These are phyloP conservation scores for Onychomys torridus DNA, from an alignment of 2,797 vertebrate species.

Conservation along the genomic window DNA sequence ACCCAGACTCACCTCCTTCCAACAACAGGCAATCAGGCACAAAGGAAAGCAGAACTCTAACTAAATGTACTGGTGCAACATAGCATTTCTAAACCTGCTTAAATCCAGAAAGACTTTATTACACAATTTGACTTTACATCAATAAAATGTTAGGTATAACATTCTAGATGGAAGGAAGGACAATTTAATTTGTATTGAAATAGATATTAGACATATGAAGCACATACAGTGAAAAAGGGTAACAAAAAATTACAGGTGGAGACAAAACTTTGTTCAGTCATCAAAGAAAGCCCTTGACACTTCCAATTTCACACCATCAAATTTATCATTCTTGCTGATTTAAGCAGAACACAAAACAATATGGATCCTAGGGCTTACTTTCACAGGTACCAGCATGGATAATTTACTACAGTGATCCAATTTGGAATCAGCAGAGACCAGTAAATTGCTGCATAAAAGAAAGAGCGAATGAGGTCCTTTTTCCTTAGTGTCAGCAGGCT, in stretches of 20 bases:
- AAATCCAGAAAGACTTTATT: slow-evolving; percentile 77
- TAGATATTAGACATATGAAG: slow-evolving; percentile 89
- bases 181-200: slow-evolving; percentile 89
- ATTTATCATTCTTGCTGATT: slow-evolving; percentile 93
- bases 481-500: slow-evolving; percentile 92
- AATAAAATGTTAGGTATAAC: slow-evolving; percentile 86
- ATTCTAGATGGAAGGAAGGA: slow-evolving; percentile 84
- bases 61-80: slow-evolving; percentile 70
- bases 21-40: slow-evolving; percentile 67
- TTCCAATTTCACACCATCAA: slow-evolving; percentile 89
- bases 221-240: slow-evolving; percentile 86
- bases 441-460: slow-evolving; percentile 89
- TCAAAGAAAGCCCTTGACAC: slow-evolving; percentile 88
- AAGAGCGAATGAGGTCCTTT: slow-evolving; percentile 89
- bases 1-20: slow-evolving; percentile 60
- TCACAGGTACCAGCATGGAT: slow-evolving; percentile 88
- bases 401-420: slow-evolving; percentile 91
- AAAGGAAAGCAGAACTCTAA: slow-evolving; percentile 68
- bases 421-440: slow-evolving; percentile 91
- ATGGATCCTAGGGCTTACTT: slow-evolving; percentile 89
- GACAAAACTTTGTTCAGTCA: slow-evolving; percentile 86
- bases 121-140: slow-evolving; percentile 84
- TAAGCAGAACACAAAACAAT: slow-evolving; percentile 90
- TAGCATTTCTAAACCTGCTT: slow-evolving; percentile 77
- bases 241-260: slow-evolving; percentile 88